phyloP scores from a whole-genome alignment of 2,113 vertebrate genomes.

The Anarhynchus alexandrinus region DNA sequence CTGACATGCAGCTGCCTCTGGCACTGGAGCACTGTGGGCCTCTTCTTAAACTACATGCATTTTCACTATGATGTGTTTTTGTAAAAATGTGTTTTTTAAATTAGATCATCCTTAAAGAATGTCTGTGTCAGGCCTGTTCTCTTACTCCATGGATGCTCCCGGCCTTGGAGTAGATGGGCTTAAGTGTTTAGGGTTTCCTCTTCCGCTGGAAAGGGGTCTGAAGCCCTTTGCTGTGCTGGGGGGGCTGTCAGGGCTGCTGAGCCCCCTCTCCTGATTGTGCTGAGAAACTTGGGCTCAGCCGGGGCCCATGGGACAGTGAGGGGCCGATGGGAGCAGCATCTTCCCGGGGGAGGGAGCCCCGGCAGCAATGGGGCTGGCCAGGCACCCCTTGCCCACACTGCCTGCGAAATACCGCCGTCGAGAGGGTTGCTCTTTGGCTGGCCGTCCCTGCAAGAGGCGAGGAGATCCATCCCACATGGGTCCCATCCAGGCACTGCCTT shows the following conservation, averaged over 20 bases:
- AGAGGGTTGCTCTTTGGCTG: too few species aligned
- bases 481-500: background rate
- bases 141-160: background rate
- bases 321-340: background rate
- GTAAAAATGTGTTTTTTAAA: conserved; percentile 17
- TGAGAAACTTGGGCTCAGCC: background rate
- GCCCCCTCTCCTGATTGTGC: background rate
- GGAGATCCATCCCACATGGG: background rate
- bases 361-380: background rate
- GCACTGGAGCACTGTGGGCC: background rate
- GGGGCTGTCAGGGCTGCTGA: background rate
- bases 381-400: rapidly evolving
- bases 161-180: background rate
- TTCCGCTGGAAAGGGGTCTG: background rate
- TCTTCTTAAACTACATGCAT: background rate
- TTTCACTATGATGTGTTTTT: conserved; percentile 6
- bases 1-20: background rate
- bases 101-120: conserved; percentile 50
- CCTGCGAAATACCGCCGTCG: rapidly evolving
- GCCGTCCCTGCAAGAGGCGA: rapidly evolving
- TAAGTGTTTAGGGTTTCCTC: background rate
- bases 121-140: background rate
- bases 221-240: background rate
- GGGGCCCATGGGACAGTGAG: background rate
- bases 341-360: background rate